Base-by-base conservation (phyloP, 1,140 invertebrate species). In the Arion vulgaris region DNA sequence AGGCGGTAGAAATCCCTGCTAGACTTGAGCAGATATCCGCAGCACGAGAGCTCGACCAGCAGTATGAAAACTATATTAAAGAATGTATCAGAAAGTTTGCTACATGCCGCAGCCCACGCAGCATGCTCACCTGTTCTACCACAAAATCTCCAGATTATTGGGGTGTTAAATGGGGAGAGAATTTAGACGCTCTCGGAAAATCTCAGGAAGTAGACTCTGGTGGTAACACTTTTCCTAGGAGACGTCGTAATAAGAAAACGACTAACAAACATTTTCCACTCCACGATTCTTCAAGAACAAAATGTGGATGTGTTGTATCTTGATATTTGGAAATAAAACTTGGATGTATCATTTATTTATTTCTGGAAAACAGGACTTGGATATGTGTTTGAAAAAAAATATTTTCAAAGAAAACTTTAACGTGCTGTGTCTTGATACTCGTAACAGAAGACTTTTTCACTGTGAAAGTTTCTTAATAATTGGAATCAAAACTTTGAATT, bases 1-100 rank as follows among this genome's bases (percentile, higher is more conserved):
- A 89, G 72, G 92, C 90, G 0, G 91, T 94, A 41, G 93, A 94
- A 86, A 87, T 93, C 49, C 93, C 93, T 17, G 93, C 93, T 0
- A 86, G 93, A 34, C 84, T 88, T 19, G 92, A 93, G 83, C 93
- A 94, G 85, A 90, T 92, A 39, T 85, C 87, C 13, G 88, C 90
- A 74, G 89, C 93, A 41, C 68, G 74, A 34, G 87, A 90, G 76
- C 88, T 92, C 71, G 93, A 93, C 78, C 75, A 84, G 39, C 81
- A 89, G 66, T 93, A 93, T 75, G 90, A 92, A 49, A 85, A 88
- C 36, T 92, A 93, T 76, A 85, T 93, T 0, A 77, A 86, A 17
- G 88, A 92, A 32, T 92, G 91, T 80, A 89, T 92, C 69, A 72
- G 71, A 73, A 83, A 81, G 71, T 90, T 90, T 74, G 39, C 85